A percentile compares a stretch with the other conserved stretches of the same genome.
Conservation (phyloP, 1,140 invertebrate species). For the Hormaphis cornu region DNA sequence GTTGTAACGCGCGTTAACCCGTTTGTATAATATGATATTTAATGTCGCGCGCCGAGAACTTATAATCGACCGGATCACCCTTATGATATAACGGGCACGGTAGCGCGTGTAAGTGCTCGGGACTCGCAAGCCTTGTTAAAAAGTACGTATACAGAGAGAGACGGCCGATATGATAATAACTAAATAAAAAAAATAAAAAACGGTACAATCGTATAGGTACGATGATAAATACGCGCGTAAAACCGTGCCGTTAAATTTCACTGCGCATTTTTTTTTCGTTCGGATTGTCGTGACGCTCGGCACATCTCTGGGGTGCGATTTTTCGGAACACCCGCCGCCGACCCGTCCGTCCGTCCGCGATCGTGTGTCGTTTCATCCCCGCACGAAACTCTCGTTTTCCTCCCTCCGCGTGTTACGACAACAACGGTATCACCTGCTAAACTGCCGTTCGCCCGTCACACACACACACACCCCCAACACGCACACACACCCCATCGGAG, state of each 20-base stretch:
- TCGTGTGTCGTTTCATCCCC: too few species aligned
- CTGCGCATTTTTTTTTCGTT: conserved; percentile 25
- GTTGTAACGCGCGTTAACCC: too few species aligned
- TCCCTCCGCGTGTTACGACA: too few species aligned
- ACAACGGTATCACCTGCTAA: conserved; percentile 32
- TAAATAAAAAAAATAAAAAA: neutral
- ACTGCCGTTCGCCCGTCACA: conserved; percentile 23
- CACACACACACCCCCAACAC: too few species aligned
- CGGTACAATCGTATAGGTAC: neutral
- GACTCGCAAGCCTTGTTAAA: neutral
- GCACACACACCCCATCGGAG: conserved; percentile 21
- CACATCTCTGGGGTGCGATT: conserved; percentile 31
- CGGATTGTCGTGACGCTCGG: conserved; percentile 23
- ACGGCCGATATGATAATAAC: too few species aligned
- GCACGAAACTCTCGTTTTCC: too few species aligned
- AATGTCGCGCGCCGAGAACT: too few species aligned
- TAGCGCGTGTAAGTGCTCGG: neutral
- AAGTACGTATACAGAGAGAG: too few species aligned
- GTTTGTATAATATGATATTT: too few species aligned
- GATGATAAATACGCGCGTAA: neutral
- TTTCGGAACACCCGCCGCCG: neutral
- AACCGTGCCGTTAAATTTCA: conserved; percentile 25
- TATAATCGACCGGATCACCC: too few species aligned
- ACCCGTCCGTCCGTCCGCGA: neutral
- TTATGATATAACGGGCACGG: too few species aligned